Evolutionary conservation across 2,888 invertebrate species (phyloP), one percentile per base, ranked within the genome.

Genomic region (Lepidochrysops patricia): DNA sequence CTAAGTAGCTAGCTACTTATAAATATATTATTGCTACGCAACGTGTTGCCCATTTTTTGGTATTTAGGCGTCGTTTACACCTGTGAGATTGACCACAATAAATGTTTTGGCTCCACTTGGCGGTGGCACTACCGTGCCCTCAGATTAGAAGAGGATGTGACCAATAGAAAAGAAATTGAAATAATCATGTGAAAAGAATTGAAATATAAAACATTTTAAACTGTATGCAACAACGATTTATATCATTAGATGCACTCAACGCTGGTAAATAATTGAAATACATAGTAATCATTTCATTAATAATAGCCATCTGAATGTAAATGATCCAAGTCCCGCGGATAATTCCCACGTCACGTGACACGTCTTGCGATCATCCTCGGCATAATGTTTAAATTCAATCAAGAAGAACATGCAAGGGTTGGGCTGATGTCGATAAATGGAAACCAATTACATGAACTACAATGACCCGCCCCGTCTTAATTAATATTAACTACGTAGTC

Each of bases 401-500:
- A 65, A 64, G 61, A 62, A 62, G 61, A 62, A 62, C 64, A 62
- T 64, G 65, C 58, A 60, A 68, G 66, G 68, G 67, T 67, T 70
- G 65, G 63, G 64, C 66, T 66, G 64, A 61, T 65, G 63, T 64
- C 66, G 68, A 72, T 72, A 74, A 72, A 71, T 70, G 67, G 70
- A 71, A 76, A 73, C 70, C 76, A 72, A 76, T 76, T 75, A 76
- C 75, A 72, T 65, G 69, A 65, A 69, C 66, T 67, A 75, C 75
- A 74, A 72, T 70, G 66, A 64, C 67, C 66, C 70, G 69, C 73
- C 70, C 70, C 69, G 69, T 70, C 75, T 78, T 82, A 79, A 81
- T 80, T 78, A 79, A 77, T 81, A 80, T 77, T 79, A 80, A 81
- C 79, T 73, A 77, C 70, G 70, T 63, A 58, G 50, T 43, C 57